Conservation (phyloP, 2,113 vertebrate genomes). For the Heterotilapia buettikoferi region DNA sequence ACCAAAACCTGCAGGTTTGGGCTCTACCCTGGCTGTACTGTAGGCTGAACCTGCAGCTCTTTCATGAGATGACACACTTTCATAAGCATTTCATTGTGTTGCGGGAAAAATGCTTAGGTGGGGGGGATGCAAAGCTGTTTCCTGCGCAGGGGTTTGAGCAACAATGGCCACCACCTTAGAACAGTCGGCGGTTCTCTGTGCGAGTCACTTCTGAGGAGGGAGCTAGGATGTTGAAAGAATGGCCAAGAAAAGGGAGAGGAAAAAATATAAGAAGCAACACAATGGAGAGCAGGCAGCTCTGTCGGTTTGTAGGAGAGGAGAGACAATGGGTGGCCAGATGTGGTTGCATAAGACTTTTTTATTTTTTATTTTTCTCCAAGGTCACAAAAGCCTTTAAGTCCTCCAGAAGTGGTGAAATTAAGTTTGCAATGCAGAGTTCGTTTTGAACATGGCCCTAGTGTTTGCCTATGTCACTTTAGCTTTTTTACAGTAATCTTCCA, state of each 20-base stretch:
- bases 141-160: constrained; percentile 53
- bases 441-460: neutral
- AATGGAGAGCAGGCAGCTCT: constrained; percentile 46
- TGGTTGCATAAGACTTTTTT: constrained; percentile 13
- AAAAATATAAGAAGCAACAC: constrained; percentile 51
- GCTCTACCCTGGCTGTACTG: neutral
- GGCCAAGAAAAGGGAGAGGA: constrained; percentile 50
- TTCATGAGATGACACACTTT: constrained; percentile 28
- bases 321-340: constrained; percentile 49
- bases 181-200: constrained; percentile 47
- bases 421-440: neutral
- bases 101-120: constrained; percentile 54
- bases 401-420: neutral
- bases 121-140: constrained; percentile 61
- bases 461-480: neutral
- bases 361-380: neutral
- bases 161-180: constrained; percentile 56
- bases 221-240: constrained; percentile 63
- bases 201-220: constrained; percentile 42
- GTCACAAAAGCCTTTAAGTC: neutral
- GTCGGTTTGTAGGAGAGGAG: neutral
- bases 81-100: constrained; percentile 66
- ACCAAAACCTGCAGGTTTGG: neutral
- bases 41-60: neutral
- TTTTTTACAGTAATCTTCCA: neutral